Evolutionary conservation across 2,888 invertebrate species (phyloP).

Genomic region (Oligia fasciuncula): DNA sequence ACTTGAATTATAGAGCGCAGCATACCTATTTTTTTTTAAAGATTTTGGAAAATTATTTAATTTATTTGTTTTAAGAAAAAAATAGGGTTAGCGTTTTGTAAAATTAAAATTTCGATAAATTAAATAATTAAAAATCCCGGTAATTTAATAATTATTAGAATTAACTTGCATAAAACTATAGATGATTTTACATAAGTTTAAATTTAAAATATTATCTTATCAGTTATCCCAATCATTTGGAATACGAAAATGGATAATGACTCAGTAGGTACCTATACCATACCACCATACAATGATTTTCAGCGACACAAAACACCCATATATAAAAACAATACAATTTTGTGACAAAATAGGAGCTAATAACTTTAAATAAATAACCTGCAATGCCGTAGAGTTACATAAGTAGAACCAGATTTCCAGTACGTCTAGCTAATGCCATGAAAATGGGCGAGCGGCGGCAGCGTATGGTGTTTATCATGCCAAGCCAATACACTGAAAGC

Average conservation of each 20-base stretch:
- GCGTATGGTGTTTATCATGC: constrained; percentile 40
- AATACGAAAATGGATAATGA: not conserved
- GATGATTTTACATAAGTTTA: too few species aligned
- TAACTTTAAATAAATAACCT: constrained; percentile 69
- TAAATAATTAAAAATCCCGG: too few species aligned
- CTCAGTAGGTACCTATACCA: not conserved
- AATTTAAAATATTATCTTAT: not conserved
- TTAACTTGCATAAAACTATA: not conserved
- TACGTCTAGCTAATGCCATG: constrained; percentile 59
- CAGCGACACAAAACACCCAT: not conserved
- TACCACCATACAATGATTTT: not conserved
- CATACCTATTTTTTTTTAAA: not conserved
- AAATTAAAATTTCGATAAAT: too few species aligned
- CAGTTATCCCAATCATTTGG: not conserved
- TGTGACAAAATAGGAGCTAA: constrained; percentile 3
- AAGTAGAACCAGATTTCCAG: constrained; percentile 70
- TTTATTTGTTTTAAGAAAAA: not conserved
- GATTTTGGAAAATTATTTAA: not conserved
- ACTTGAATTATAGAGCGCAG: too few species aligned
- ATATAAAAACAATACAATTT: too few species aligned
- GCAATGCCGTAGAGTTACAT: constrained; percentile 86
- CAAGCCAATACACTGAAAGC: constrained; percentile 39
- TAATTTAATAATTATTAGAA: not conserved
- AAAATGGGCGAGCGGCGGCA: constrained; percentile 45
- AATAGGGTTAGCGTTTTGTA: too few species aligned